Conservation (phyloP, 2,888 invertebrate species). For the Caenorhabditis japonica region DNA sequence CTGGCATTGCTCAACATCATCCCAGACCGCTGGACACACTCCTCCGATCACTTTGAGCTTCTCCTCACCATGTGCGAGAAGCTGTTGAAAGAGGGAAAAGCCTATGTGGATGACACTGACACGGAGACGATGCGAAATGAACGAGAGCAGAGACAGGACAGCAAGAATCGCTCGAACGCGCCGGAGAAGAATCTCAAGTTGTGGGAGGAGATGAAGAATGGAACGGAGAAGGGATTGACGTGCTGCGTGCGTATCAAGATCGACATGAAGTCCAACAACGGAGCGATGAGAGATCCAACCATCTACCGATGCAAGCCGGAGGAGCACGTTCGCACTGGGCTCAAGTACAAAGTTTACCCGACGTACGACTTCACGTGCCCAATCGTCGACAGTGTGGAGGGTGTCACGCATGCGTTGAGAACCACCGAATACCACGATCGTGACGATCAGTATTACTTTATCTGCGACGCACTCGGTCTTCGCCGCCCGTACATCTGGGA, state of each 20-base stretch:
- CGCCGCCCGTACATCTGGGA: conserved; percentile 95
- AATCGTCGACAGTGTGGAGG: conserved; percentile 96
- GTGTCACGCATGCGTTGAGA: conserved; percentile 94
- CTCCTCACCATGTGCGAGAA: conserved; percentile 90
- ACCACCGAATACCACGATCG: conserved; percentile 99
- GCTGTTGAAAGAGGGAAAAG: conserved; percentile 87
- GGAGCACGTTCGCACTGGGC: conserved; percentile 91
- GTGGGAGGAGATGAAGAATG: conserved; percentile 96
- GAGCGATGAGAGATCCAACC: conserved; percentile 96
- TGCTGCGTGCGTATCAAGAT: conserved; percentile 97
- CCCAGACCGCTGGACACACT: conserved; percentile 92
- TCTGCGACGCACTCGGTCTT: conserved; percentile 86
- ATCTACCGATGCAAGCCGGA: conserved; percentile 98
- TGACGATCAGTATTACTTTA: conserved; percentile 97
- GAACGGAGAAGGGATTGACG: conserved; percentile 85
- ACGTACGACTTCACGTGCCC: conserved; percentile 99
- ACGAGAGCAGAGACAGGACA: conserved; percentile 89
- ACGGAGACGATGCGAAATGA: conserved; percentile 94
- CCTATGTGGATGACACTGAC: conserved; percentile 96
- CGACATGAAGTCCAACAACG: conserved; percentile 94
- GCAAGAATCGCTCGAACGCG: conserved; percentile 81
- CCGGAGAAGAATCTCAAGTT: conserved; percentile 87
- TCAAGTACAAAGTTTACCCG: conserved; percentile 98
- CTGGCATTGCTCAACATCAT: conserved; percentile 90
- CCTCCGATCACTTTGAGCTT: conserved; percentile 95